Conservation (phyloP, 2,797 vertebrate genomes). For the Brachymystax lenok region DNA sequence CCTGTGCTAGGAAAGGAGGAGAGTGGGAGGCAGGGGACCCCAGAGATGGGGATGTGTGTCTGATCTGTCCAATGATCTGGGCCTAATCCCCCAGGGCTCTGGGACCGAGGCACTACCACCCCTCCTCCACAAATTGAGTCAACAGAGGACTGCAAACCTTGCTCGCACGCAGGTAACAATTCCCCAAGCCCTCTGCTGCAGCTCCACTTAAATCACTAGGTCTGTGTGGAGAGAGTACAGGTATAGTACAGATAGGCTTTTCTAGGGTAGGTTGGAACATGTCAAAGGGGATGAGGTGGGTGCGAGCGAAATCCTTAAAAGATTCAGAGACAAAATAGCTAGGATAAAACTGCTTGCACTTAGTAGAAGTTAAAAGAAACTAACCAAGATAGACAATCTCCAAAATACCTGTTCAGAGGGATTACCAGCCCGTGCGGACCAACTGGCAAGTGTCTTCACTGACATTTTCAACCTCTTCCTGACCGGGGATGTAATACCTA, state of each 20-base stretch:
- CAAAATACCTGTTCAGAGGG: too few relatives aligned
- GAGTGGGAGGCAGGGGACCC: constrained; percentile 2
- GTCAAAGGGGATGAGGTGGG: background rate
- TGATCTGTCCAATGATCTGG: constrained; percentile 4
- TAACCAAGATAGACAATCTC: background rate
- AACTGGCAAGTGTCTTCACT: too few relatives aligned
- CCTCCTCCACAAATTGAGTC: constrained; percentile 16
- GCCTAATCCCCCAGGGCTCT: constrained; percentile 2
- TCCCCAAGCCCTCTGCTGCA: background rate
- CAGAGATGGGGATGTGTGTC: background rate
- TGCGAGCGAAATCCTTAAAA: too few relatives aligned
- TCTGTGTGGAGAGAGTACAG: background rate
- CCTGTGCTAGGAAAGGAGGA: background rate
- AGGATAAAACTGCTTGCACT: background rate
- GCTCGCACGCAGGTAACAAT: constrained; percentile 8
- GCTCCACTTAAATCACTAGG: background rate
- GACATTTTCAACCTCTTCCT: too few relatives aligned
- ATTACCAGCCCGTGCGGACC: too few relatives aligned
- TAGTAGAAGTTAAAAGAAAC: background rate
- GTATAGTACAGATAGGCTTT: background rate
- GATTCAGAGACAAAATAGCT: background rate
- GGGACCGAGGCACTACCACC: background rate
- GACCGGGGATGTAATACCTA: too few relatives aligned
- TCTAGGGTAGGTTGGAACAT: background rate
- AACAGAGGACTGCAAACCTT: constrained; percentile 19